Conservation (phyloP, 1,140 invertebrate species). For the Megalonaias nervosa region DNA sequence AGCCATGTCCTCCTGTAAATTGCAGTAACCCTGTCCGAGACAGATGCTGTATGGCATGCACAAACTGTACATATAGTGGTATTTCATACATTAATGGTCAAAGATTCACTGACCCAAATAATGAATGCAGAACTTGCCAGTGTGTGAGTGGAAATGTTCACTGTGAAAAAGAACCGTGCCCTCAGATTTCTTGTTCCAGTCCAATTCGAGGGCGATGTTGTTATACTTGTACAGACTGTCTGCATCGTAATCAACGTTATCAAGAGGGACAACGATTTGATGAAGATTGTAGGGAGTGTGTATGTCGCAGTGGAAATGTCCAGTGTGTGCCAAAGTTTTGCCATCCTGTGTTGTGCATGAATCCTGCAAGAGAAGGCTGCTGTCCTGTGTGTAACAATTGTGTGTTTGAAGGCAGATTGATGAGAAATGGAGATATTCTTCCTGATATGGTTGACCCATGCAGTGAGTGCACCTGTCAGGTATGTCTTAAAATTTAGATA, state of each 20-base stretch:
- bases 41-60: slow-evolving; percentile 60
- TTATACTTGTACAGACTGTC: slow-evolving; percentile 40
- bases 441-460: slow-evolving; percentile 38
- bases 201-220: slow-evolving; percentile 38
- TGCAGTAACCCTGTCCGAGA: slow-evolving; percentile 54
- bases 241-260: slow-evolving; percentile 35
- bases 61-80: slow-evolving; percentile 46
- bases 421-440: slow-evolving; percentile 47
- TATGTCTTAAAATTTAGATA: slow-evolving; percentile 18
- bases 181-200: slow-evolving; percentile 29
- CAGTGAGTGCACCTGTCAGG: slow-evolving; percentile 52
- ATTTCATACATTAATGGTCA: slow-evolving; percentile 39
- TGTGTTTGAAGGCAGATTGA: slow-evolving; percentile 39
- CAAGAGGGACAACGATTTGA: slow-evolving; percentile 36
- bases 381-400: slow-evolving; percentile 58
- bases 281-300: slow-evolving; percentile 41
- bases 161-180: slow-evolving; percentile 25
- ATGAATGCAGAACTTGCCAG: slow-evolving; percentile 50
- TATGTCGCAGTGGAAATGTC: slow-evolving; percentile 42
- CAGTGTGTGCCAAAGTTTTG: slow-evolving; percentile 17
- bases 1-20: slow-evolving; percentile 41
- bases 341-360: slow-evolving; percentile 38
- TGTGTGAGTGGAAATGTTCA: slow-evolving; percentile 43
- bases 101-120: slow-evolving; percentile 44
- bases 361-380: slow-evolving; percentile 48